Evolutionary conservation across 2,888 invertebrate species (phyloP).

Genomic region (Netelia inedita): DNA sequence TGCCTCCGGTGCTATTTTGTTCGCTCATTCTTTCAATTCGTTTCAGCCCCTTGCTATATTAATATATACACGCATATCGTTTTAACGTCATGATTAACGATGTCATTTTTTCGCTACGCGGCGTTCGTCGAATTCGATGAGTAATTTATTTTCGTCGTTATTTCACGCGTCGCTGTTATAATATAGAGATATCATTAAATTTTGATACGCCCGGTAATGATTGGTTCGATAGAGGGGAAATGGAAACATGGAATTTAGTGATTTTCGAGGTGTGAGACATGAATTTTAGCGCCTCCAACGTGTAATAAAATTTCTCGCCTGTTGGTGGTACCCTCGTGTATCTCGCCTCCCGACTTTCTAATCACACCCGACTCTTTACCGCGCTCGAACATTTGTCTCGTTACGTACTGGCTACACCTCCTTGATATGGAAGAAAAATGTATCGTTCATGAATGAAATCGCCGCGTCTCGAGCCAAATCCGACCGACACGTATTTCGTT

Average conservation of each 20-base stretch:
- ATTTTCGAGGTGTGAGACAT: slow-evolving; percentile 42
- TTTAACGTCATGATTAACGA: not conserved
- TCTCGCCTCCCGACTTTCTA: slow-evolving; percentile 61
- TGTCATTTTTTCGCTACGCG: not conserved
- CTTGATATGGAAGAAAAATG: slow-evolving; percentile 53
- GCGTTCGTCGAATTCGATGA: slow-evolving; percentile 31
- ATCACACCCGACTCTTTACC: slow-evolving; percentile 43
- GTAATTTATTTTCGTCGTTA: slow-evolving; percentile 16
- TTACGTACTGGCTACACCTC: slow-evolving; percentile 45
- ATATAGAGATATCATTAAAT: not conserved
- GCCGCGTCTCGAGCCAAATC: slow-evolving; percentile 24
- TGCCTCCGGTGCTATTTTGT: slow-evolving; percentile 24
- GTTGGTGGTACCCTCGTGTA: not conserved
- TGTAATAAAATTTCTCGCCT: slow-evolving; percentile 23
- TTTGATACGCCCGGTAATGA: not conserved
- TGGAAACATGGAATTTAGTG: slow-evolving; percentile 33
- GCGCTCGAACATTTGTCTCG: slow-evolving; percentile 30
- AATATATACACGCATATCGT: not conserved
- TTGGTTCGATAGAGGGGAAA: not conserved
- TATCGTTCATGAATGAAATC: slow-evolving; percentile 49
- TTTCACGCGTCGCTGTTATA: not conserved
- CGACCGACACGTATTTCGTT: slow-evolving; percentile 37
- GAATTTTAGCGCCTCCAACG: slow-evolving; percentile 66
- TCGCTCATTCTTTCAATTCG: slow-evolving; percentile 10
- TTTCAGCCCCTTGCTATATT: slow-evolving; percentile 13